phyloP scores from a whole-genome alignment of 37 sponge, comb jelly and placozoan genomes.

The Crambe crambe region DNA sequence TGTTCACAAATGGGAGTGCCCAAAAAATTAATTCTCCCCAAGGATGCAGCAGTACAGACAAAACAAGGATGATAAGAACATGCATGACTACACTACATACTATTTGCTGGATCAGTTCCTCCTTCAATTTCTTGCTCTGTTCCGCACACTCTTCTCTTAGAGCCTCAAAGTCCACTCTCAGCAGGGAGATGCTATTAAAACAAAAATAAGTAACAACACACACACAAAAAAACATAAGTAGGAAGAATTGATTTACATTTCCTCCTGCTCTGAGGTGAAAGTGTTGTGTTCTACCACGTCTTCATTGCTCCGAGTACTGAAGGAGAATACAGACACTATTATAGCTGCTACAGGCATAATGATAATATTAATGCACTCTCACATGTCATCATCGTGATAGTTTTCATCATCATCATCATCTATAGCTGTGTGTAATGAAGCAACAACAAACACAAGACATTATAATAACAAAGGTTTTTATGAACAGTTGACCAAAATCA shows the following conservation, averaged over 20 bases:
- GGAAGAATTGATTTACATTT: background rate
- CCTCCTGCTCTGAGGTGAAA: slow-evolving; percentile 1
- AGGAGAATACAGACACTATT: background rate
- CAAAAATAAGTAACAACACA: background rate
- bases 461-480: too few species aligned
- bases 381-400: slow-evolving; percentile 12
- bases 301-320: background rate
- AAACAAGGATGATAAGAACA: too few species aligned
- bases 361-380: background rate
- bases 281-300: background rate
- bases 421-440: background rate
- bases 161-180: background rate
- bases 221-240: background rate
- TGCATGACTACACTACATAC: too few species aligned
- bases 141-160: background rate
- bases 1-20: too few species aligned
- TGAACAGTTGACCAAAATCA: too few species aligned
- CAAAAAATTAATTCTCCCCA: too few species aligned
- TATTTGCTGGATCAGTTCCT: too few species aligned
- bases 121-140: background rate
- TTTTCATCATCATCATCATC: slow-evolving; percentile 39
- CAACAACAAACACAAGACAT: background rate
- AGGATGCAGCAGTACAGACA: too few species aligned
- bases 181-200: background rate
- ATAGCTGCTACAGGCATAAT: background rate